phyloP scores from a whole-genome alignment of 2,888 invertebrate species.

The Pheosia tremula region DNA sequence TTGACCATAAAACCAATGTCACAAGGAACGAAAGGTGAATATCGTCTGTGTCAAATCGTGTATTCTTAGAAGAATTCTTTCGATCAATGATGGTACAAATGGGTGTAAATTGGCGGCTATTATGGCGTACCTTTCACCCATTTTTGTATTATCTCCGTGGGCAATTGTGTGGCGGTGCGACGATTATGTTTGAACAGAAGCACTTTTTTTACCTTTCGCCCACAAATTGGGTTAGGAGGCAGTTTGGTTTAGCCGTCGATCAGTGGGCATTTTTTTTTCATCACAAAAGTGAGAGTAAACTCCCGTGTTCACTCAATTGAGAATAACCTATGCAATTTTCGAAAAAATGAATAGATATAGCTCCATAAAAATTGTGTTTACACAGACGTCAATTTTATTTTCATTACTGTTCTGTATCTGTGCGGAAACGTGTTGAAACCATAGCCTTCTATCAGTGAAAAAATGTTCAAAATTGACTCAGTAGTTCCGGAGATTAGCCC shows the following conservation, averaged over 20 bases:
- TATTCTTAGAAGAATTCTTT: constrained; percentile 55
- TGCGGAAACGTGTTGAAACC: too few species aligned
- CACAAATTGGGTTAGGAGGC: constrained; percentile 21
- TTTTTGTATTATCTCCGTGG: constrained; percentile 47
- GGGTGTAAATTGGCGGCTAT: constrained; percentile 61
- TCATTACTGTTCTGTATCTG: too few species aligned
- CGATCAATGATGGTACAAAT: constrained; percentile 60
- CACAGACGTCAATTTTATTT: too few species aligned
- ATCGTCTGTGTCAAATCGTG: constrained; percentile 52
- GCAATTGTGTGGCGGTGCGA: constrained; percentile 43
- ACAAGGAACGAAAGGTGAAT: constrained; percentile 48
- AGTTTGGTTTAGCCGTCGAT: constrained; percentile 17
- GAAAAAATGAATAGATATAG: not conserved
- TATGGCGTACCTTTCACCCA: constrained; percentile 68
- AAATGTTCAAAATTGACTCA: too few species aligned
- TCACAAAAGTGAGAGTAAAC: constrained; percentile 30
- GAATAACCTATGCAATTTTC: not conserved
- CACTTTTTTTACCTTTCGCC: constrained; percentile 32
- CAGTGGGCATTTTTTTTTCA: constrained; percentile 9
- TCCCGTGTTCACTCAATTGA: not conserved
- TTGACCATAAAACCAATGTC: constrained; percentile 49
- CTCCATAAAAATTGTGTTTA: too few species aligned
- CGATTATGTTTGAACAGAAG: constrained; percentile 40
- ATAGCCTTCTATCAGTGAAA: too few species aligned
- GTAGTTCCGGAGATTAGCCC: too few species aligned